Evolutionary conservation across 2,113 vertebrate genomes (phyloP).

Genomic region (Nothocercus nigrocapillus): DNA sequence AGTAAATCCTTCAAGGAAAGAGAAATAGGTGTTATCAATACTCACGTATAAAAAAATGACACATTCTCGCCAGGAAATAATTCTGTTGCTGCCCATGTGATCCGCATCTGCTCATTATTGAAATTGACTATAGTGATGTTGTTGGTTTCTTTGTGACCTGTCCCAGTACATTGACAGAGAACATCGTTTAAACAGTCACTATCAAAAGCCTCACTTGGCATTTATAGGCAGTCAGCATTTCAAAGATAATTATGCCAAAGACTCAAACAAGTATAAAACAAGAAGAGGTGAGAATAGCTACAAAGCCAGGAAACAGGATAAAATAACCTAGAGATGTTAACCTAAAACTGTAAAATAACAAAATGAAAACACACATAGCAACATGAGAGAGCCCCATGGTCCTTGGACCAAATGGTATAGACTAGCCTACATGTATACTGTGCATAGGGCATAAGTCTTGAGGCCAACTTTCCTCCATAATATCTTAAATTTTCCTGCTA

Average conservation of each 20-base stretch:
- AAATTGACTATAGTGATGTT: conserved; percentile 51
- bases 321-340: neutral
- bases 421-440: accelerated
- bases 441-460: neutral
- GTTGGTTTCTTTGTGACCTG: neutral
- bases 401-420: accelerated
- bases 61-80: neutral
- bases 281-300: neutral
- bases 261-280: neutral
- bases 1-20: neutral
- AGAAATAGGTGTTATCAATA: neutral
- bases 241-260: neutral
- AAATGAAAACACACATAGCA: neutral
- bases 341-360: neutral
- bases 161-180: neutral
- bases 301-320: neutral
- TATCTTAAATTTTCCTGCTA: neutral
- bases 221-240: neutral
- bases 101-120: conserved; percentile 56
- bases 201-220: neutral
- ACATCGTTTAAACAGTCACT: neutral
- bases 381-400: accelerated
- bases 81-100: conserved; percentile 43
- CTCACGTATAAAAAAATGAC: conserved; percentile 70
- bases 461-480: neutral